A percentile compares a stretch with the other conserved stretches of the same genome.
These are phyloP conservation scores for Stegostoma tigrinum DNA, from an alignment of 2,113 vertebrate species.

Conservation along the genomic window DNA sequence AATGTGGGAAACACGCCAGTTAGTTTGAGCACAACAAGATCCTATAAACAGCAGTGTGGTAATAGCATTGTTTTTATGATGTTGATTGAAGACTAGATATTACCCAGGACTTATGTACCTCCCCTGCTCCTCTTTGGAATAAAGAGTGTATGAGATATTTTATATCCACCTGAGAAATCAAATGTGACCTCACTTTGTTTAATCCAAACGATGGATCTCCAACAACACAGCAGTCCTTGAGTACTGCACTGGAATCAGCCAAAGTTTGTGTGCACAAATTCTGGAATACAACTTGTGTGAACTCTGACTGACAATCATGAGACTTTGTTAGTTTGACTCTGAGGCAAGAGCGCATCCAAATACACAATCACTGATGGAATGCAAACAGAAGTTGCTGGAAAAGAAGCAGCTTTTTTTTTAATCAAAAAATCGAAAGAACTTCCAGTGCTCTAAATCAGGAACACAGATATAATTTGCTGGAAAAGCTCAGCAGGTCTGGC, in stretches of 20 bases:
- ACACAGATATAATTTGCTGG: no score
- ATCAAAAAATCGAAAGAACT: no score
- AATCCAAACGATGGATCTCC: not conserved
- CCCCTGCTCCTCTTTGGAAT: not conserved
- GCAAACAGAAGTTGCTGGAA: no score
- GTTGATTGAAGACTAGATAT: not conserved
- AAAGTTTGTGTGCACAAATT: no score
- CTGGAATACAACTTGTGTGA: not conserved
- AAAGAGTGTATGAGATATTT: not conserved
- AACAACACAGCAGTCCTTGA: no score
- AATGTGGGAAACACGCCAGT: not conserved
- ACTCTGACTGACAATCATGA: not conserved
- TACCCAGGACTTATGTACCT: not conserved
- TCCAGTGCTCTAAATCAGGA: no score
- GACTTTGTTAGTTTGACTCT: not conserved
- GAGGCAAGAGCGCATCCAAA: not conserved
- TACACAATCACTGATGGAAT: no score
- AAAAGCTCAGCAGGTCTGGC: no score
- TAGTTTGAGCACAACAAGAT: not conserved
- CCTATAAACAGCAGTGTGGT: not conserved
- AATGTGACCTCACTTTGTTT: not conserved
- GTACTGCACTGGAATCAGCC: no score
- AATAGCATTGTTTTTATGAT: not conserved
- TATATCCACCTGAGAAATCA: not conserved
- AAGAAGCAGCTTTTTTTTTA: no score